Evolutionary conservation across 2,888 invertebrate species (phyloP), one percentile per base, ranked within the genome.

Genomic region (Nowickia ferox): DNA sequence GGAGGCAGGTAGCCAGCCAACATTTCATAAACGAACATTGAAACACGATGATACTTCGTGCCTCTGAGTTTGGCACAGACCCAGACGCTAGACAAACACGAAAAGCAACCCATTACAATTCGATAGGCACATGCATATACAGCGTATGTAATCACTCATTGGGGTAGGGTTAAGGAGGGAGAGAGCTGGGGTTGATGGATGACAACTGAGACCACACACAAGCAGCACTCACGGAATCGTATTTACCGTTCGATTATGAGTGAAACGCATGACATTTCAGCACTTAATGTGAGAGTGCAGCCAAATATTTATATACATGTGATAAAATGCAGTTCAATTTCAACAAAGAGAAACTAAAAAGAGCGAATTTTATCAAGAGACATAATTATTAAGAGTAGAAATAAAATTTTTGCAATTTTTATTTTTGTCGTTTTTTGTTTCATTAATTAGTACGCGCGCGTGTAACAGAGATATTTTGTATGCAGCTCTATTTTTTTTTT

Each of bases 391-490:
- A 55, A 65, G 30, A 72, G 76, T 30, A 46, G 9, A 61, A 68
- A 53, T 51, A 75, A 51, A 53, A 53, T 17, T 19, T 10, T 51
- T 4, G n/a, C 4, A 46, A 65, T 17, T 11, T 2, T 42, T 11
- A 3, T 53, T 69, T 13, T 17, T 17, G 9, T 63, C 44, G 2
- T 57, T 15, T 42, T 57, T 17, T 68, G 2, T 57, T 44, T 74
- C 57, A 59, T 19, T 74, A 86, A 80, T 86, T 86, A 86, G 75
- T 86, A 83, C 86, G 86, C 86, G 79, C 76, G 78, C 84, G 68
- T 79, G 61, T 84, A 55, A 46, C 40, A 55, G 61, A 79, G 44
- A 69, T 63, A 68, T 74, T 46, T 72, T 13, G 4, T 65, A 55
- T 63, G 63, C 63, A 55, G 77, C 68, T 78, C 51, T 11, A 38